Conservation (phyloP, 2,888 invertebrate genomes). For the Synergus japonicus region DNA sequence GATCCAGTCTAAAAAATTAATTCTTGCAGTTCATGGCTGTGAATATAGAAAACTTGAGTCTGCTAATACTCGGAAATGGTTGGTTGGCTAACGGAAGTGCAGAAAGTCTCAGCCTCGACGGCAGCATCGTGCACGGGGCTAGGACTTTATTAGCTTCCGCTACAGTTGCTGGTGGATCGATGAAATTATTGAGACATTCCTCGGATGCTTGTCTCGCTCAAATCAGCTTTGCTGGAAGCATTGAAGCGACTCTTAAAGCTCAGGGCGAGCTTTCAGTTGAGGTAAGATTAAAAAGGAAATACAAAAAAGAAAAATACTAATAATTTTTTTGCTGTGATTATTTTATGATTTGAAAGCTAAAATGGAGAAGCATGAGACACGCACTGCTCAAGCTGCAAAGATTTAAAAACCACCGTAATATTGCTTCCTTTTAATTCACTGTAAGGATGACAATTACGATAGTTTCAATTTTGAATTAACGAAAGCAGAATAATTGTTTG, state of each 20-base stretch:
- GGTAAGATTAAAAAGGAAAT: constrained; percentile 76
- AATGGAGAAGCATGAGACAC: background rate
- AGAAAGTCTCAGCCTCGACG: constrained; percentile 84
- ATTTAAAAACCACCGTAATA: background rate
- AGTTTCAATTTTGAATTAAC: background rate
- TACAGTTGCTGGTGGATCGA: constrained; percentile 82
- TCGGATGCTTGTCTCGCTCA: constrained; percentile 85
- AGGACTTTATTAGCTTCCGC: constrained; percentile 86
- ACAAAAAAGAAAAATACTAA: background rate
- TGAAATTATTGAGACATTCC: constrained; percentile 81
- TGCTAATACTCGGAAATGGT: constrained; percentile 83
- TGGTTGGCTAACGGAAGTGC: constrained; percentile 86
- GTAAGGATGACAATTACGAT: background rate
- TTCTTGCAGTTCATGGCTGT: constrained; percentile 88
- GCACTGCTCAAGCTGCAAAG: background rate
- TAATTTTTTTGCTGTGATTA: background rate
- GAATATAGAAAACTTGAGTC: constrained; percentile 86
- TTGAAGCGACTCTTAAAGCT: constrained; percentile 88
- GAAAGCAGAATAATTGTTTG: constrained; percentile 2
- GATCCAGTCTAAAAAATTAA: background rate
- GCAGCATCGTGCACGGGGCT: constrained; percentile 84
- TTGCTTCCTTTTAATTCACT: background rate
- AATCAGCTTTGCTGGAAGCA: constrained; percentile 84
- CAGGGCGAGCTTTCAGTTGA: constrained; percentile 92
- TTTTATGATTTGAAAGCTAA: background rate